Base-by-base conservation (phyloP, 2,888 invertebrate genomes). In the Colostygia pectinataria region DNA sequence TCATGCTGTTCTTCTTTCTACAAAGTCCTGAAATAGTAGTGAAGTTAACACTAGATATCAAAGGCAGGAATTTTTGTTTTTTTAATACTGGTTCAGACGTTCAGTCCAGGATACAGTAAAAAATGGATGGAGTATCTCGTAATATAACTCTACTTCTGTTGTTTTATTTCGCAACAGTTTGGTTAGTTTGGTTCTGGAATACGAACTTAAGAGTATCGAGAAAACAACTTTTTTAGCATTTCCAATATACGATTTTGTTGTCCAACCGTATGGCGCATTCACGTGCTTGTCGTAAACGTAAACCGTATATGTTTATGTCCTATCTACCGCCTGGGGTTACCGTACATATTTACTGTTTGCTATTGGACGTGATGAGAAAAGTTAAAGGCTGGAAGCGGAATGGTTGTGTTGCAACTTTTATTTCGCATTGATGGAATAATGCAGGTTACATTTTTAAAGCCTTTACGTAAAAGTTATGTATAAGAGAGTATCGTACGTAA, bases 251-350 rank as follows among this genome's bases (percentile, higher is more conserved):
- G 27, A 27, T 37, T 49, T 46, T 55, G 41, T 37, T n/a, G 23
- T 34, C 8, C 37, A 23, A 40, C 40, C 39, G 33, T 40, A 53
- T 54, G 32, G 34, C 38, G 40, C 38, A 5, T 6, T 37, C 13
- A 51, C 33, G 33, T 47, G 25, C 42, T 18, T 31, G 36, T 32
- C 40, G 46, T 66, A 57, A 62, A 67, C 34, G 46, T 66, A 57
- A 62, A 67, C 34, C 27, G 13, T 31, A 20, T 4, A 45, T 55
- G 54, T 63, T 60, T 63, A 62, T 42, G 53, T 14, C 28, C 32
- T 42, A 39, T 40, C 44, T 10, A 31, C 28, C 31, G 10, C 34
- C 46, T 28, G 36, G 32, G 32, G 31, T 25, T 4, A n/a, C 33
- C 38, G 41, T 46, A 37, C 39, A 34, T 42, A 25, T 47, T 50